phyloP scores from a whole-genome alignment of 2,888 invertebrate genomes.

The Petrophora chlorosata region DNA sequence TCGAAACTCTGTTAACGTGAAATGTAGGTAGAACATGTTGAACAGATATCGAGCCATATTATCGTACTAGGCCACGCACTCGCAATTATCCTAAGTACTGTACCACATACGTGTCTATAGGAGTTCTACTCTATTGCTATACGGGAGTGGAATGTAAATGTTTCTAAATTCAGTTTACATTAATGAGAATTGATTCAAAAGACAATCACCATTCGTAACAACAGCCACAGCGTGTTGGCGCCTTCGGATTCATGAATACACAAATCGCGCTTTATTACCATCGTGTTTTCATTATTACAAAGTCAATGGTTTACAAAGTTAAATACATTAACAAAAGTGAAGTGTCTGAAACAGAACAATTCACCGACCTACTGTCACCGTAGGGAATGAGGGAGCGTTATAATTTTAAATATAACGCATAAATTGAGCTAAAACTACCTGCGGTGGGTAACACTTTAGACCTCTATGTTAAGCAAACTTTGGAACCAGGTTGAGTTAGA shows the following conservation, averaged over 20 bases:
- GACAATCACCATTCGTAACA: slow-evolving; percentile 58
- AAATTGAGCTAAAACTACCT: slow-evolving; percentile 42
- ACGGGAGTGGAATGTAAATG: slow-evolving; percentile 43
- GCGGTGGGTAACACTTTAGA: slow-evolving; percentile 35
- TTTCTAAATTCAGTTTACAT: slow-evolving; percentile 41
- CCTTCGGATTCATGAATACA: slow-evolving; percentile 62
- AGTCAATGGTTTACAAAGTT: slow-evolving; percentile 47
- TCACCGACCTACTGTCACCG: slow-evolving; percentile 38
- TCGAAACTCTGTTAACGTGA: slow-evolving; percentile 37
- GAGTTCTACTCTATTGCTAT: neutral
- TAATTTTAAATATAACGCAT: slow-evolving; percentile 47
- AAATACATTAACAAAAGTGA: slow-evolving; percentile 35
- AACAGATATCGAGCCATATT: slow-evolving; percentile 35
- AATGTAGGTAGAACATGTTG: slow-evolving; percentile 29
- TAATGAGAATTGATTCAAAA: slow-evolving; percentile 61
- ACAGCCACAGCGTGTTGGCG: slow-evolving; percentile 40
- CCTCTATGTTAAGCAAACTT: slow-evolving; percentile 39
- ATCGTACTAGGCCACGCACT: slow-evolving; percentile 31
- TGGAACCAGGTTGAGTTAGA: slow-evolving; percentile 37
- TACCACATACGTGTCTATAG: slow-evolving; percentile 8
- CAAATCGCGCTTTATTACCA: slow-evolving; percentile 58
- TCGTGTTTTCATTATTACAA: slow-evolving; percentile 51
- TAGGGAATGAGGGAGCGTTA: slow-evolving; percentile 30
- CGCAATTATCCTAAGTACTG: slow-evolving; percentile 38
- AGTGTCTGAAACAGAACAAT: slow-evolving; percentile 30